These are phyloP conservation scores for Haliaeetus leucogaster DNA, from an alignment of 2,113 vertebrate species.

Conservation along the genomic window DNA sequence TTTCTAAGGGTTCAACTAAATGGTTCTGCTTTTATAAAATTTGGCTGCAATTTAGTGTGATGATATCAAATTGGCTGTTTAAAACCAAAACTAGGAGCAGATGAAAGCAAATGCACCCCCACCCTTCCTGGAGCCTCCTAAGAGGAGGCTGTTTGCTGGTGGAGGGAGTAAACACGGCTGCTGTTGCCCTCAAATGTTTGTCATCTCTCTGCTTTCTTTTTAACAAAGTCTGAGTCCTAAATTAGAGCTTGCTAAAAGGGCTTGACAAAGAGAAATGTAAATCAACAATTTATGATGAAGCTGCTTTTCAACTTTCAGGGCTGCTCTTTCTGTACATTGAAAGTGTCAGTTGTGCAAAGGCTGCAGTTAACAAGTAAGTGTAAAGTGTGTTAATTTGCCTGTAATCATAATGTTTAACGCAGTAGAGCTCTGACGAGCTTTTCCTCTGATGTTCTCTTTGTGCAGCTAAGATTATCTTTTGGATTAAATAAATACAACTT, in stretches of 20 bases:
- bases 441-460: neutral
- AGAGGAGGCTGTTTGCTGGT: neutral
- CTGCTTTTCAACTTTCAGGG: constrained; percentile 40
- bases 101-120: neutral
- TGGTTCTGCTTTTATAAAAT: neutral
- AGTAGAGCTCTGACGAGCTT: neutral
- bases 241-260: constrained; percentile 8
- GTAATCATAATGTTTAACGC: constrained; percentile 2
- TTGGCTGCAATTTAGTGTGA: neutral
- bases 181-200: neutral
- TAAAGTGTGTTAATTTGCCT: neutral
- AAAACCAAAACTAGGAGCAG: neutral
- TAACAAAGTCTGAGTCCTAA: neutral
- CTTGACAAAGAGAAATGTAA: constrained; percentile 36
- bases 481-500: constrained; percentile 6
- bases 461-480: neutral
- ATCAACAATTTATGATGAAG: constrained; percentile 35
- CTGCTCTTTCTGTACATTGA: neutral
- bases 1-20: neutral
- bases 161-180: neutral
- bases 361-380: constrained; percentile 37
- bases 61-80: neutral
- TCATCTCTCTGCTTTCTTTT: neutral
- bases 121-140: neutral
- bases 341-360: constrained; percentile 35